Base-by-base conservation (phyloP, 2,888 invertebrate genomes). In the Netelia fuscicornis region DNA sequence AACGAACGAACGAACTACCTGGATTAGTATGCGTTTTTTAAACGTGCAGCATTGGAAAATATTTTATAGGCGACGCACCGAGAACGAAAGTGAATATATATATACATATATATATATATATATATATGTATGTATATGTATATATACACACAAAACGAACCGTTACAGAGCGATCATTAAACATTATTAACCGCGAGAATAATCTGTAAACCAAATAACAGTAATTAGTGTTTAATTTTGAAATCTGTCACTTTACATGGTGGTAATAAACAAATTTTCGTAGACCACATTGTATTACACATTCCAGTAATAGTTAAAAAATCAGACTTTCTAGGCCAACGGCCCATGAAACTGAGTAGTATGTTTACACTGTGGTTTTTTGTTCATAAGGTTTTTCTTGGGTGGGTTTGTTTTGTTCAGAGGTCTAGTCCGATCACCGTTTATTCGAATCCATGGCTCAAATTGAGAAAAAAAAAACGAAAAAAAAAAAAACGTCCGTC, bases 271-370 rank as follows among this genome's bases (percentile, higher is more conserved):
- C 91, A 92, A 92, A 91, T 71, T 60, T 88, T 91, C 90, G 90
- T 92, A 93, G 91, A 92, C 90, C 91, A 92, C 91, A 91, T 91
- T 92, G 91, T 92, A 90, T 67, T 92, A 92, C 92, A 92, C 91
- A 91, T 90, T 90, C 89, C 90, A 91, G 87, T 90, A 92, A 89
- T 92, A 91, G 90, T 92, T 91, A 52, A 74, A 93, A 93, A 93
- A 93, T 93, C 93, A 93, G 93, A 93, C 93, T 93, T 93, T 93
- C 91, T 91, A 92, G 93, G 92, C 93, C 91, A 80, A 75, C 89
- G 89, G 91, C 91, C 92, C 90, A 90, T 90, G 87, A 92, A 93
- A 91, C 90, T 90, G 92, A 92, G 90, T 64, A 92, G 90, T 64
- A 84, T 86, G 83, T 84, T 84, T 85, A 82, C 72, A 81, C 83